A percentile compares a stretch with the other conserved stretches of the same genome.
Conservation (phyloP, 2,888 invertebrate genomes). For the Eupithecia centaureata region DNA sequence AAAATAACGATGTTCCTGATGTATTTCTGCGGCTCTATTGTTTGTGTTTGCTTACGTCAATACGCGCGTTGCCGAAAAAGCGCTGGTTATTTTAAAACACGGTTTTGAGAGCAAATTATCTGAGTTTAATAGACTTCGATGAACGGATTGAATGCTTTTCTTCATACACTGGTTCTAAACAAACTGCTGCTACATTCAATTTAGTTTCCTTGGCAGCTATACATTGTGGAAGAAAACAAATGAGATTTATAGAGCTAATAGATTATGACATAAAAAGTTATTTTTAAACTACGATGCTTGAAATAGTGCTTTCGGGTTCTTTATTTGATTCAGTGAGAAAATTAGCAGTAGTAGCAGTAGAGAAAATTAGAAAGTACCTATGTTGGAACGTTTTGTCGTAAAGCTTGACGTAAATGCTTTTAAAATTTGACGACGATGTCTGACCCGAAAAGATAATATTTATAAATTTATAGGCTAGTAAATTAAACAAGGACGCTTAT, state of each 20-base stretch:
- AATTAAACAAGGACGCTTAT: conserved; percentile 16
- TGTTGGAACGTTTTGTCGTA: neutral
- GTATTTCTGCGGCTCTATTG: conserved; percentile 53
- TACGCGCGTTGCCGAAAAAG: conserved; percentile 42
- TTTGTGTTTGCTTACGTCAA: conserved; percentile 69
- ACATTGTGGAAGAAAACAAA: neutral
- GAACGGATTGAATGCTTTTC: conserved; percentile 15
- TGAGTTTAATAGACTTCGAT: conserved; percentile 30
- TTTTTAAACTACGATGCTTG: neutral
- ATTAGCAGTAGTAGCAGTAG: neutral
- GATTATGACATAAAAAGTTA: neutral
- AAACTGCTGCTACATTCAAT: conserved; percentile 1
- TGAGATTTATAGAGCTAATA: neutral
- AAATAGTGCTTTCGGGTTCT: neutral
- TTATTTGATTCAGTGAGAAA: neutral
- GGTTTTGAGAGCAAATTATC: conserved; percentile 38
- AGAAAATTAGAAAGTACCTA: too few relatives aligned
- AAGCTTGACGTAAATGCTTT: neutral
- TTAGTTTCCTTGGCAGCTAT: neutral
- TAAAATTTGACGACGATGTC: neutral
- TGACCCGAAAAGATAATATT: conserved; percentile 7
- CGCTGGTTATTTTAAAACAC: conserved; percentile 41
- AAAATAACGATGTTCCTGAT: conserved; percentile 56
- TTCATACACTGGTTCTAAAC: conserved; percentile 7
- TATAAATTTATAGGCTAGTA: neutral